Evolutionary conservation across 2,888 invertebrate species (phyloP), one percentile per base, ranked within the genome.

Genomic region (Mellilla xanthometata): DNA sequence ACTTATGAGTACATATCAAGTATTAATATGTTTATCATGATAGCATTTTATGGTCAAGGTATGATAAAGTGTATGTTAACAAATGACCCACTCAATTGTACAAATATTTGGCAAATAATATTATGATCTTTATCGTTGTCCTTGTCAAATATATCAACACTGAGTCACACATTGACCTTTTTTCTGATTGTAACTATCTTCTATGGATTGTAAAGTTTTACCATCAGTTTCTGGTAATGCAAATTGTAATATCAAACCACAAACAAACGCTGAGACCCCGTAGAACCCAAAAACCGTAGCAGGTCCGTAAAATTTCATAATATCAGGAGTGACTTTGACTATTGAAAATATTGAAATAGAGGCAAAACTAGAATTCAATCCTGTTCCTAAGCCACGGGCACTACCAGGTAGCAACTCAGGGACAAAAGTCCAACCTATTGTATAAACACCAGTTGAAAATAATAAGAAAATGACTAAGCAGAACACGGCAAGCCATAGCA

Each of bases 201-300:
- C 50, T 2, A 48, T 51, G 2, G 42, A 30, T 26, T 54, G 50
- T 9, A 64, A 95, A 91, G 82, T 96, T 93, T 72, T 95, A 92
- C 55, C 91, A 42, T 60, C 58, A 0, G 72, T 70, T 39, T 70
- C 65, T 3, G 69, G 69, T 23, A 72, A 43, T 11, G 68, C 32
- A 46, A 60, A 65, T 23, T 34, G 50, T n/a, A 68, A 32, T 22
- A 32, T 15, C n/a, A 40, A 2, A 4, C 15, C 32, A 39, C 31
- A 31, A 7, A 31, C 7, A 10, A 39, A n/a, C 3, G 13, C 7
- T 9, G 22, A 30, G 1, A 22, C 9, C 1, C 9, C 39, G 31
- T 12, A 39, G 9, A 26, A n/a, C 7, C 7, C 24, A 24, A 24
- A 24, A 7, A 24, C n/a, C 8, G 24, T 24, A 7, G 12, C 8